Evolutionary conservation across 37 sponge, comb jelly and placozoan species (phyloP).

Genomic region (Mnemiopsis leidyi): DNA sequence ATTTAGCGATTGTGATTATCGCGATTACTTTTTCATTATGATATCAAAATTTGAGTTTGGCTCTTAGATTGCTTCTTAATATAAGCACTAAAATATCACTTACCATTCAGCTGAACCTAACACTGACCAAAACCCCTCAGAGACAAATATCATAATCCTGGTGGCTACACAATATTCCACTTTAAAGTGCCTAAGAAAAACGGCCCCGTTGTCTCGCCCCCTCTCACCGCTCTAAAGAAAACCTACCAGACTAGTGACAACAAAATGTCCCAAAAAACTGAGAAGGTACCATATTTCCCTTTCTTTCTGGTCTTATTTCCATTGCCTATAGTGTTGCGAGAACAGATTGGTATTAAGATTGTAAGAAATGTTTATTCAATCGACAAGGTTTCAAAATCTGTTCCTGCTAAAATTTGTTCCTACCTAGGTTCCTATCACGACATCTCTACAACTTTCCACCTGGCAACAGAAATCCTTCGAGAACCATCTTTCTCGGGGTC

Average conservation of each 20-base stretch:
- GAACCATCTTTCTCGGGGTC: background rate
- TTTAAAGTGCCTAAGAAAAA: conserved; percentile 51
- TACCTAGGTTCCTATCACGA: background rate
- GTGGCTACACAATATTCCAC: conserved; percentile 37
- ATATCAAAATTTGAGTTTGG: no score
- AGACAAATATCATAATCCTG: conserved; percentile 31
- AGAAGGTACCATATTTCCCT: conserved; percentile 13
- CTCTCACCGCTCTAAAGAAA: conserved; percentile 30
- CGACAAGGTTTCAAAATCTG: no score
- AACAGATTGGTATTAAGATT: no score
- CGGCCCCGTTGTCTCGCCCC: background rate
- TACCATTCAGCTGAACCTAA: background rate
- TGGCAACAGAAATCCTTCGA: conserved; percentile 48
- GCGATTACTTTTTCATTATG: no score
- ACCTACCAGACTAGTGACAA: conserved; percentile 31
- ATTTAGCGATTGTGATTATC: no score
- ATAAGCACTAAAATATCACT: background rate
- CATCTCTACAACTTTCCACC: background rate
- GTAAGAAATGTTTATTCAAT: no score
- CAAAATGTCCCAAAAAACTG: conserved; percentile 22
- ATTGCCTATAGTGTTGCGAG: no score
- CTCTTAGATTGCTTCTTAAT: no score
- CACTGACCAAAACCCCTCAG: background rate
- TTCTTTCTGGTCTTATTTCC: no score
- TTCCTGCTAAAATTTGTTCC: background rate